A percentile compares a stretch with the other conserved stretches of the same genome.
Evolutionary conservation across 2,888 invertebrate species (phyloP).

Genomic region (Crossocerus cetratus): DNA sequence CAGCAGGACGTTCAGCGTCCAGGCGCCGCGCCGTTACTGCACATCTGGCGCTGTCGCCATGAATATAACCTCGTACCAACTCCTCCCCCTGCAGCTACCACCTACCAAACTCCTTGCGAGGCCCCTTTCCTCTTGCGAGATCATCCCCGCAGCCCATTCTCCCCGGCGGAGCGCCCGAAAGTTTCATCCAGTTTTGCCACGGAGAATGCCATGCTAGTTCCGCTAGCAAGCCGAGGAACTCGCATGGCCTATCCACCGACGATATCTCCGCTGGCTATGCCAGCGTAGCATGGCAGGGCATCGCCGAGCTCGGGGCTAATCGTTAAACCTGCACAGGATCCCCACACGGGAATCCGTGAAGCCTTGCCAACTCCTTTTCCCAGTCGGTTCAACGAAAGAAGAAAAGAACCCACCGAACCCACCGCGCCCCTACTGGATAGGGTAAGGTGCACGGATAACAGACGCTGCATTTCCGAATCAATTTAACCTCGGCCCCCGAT

Average conservation of each 20-base stretch:
- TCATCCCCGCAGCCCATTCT: conserved; percentile 17
- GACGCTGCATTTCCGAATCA: conserved; percentile 53
- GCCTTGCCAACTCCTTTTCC: conserved; percentile 3
- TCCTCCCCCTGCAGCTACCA: conserved; percentile 27
- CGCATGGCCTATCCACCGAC: conserved; percentile 53
- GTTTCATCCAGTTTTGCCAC: conserved; percentile 67
- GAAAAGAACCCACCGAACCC: conserved; percentile 3
- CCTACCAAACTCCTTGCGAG: conserved; percentile 47
- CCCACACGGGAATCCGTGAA: conserved; percentile 9
- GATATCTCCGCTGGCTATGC: conserved; percentile 9
- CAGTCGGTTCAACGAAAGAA: neutral
- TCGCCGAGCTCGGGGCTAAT: conserved; percentile 27
- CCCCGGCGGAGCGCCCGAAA: conserved; percentile 48
- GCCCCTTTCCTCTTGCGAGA: conserved; percentile 25
- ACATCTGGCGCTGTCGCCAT: conserved; percentile 73
- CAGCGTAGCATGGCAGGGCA: too few relatives aligned
- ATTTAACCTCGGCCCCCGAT: conserved; percentile 36
- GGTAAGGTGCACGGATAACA: conserved; percentile 38
- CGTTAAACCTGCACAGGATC: conserved; percentile 34
- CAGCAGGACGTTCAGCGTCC: conserved; percentile 70
- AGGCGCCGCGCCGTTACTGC: conserved; percentile 58
- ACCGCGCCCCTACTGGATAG: neutral
- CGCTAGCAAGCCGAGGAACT: conserved; percentile 44
- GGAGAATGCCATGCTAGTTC: conserved; percentile 30
- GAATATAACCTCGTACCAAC: conserved; percentile 66